Conservation (phyloP, 1,140 invertebrate species). For the Periplaneta americana region DNA sequence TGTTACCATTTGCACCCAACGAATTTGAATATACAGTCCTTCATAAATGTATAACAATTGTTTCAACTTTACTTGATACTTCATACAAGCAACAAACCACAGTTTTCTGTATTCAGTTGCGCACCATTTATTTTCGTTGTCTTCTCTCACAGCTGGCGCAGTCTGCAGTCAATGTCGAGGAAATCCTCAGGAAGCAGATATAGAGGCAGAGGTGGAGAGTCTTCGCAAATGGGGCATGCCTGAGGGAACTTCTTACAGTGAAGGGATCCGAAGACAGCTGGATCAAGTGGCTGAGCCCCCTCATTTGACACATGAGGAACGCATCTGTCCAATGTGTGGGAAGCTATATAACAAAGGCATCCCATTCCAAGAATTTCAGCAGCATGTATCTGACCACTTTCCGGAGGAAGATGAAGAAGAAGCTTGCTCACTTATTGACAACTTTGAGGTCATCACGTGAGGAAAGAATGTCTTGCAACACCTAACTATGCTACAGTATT, state of each 20-base stretch:
- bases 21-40: no score
- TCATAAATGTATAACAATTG: no score
- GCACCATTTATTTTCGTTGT: no score
- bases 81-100: no score
- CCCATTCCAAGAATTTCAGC: conserved; percentile 38
- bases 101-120: no score
- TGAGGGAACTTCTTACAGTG: not conserved
- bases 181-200: not conserved
- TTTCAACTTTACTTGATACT: no score
- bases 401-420: conserved; percentile 25
- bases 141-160: not conserved
- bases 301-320: conserved; percentile 19
- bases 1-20: no score
- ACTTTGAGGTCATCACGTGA: conserved; percentile 25
- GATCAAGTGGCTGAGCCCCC: conserved; percentile 10
- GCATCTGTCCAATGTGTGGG: conserved; percentile 42
- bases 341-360: conserved; percentile 30
- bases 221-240: not conserved
- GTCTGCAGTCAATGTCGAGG: not conserved
- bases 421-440: conserved; percentile 14
- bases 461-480: no score
- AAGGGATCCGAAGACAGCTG: not conserved
- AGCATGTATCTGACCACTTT: conserved; percentile 45
- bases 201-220: not conserved
- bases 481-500: no score